phyloP scores from a whole-genome alignment of 1,140 invertebrate species.

The Andrena cerasifolii region DNA sequence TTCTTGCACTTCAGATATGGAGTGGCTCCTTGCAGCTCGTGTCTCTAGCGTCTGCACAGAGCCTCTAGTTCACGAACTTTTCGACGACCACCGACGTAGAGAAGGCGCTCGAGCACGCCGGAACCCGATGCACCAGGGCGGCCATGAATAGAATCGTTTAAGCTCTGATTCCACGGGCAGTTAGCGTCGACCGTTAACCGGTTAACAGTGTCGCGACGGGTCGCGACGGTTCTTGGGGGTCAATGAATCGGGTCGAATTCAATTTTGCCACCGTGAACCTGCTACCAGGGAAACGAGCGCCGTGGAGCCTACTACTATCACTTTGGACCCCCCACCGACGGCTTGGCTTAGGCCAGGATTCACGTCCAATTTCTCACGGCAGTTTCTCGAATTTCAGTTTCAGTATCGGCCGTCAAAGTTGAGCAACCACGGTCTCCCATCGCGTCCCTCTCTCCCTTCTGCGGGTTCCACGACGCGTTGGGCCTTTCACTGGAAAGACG shows the following conservation, averaged over 20 bases:
- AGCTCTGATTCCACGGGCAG: conserved; percentile 54
- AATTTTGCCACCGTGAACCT: conserved; percentile 58
- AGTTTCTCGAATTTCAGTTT: conserved; percentile 65
- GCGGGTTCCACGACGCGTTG: conserved; percentile 15
- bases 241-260: conserved; percentile 67
- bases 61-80: not conserved
- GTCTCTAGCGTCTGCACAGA: too few relatives aligned
- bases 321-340: too few relatives aligned
- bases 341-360: too few relatives aligned
- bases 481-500: conserved; percentile 65
- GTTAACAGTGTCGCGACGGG: conserved; percentile 63
- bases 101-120: not conserved
- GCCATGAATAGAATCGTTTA: conserved; percentile 62
- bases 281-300: not conserved
- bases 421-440: conserved; percentile 38
- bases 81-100: not conserved
- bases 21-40: too few relatives aligned
- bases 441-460: not conserved
- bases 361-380: conserved; percentile 44
- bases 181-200: conserved; percentile 62
- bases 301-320: too few relatives aligned
- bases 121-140: conserved; percentile 14
- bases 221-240: conserved; percentile 61
- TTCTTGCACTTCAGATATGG: not conserved
- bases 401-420: conserved; percentile 51